Percentiles rank a stretch among this genome's conserved stretches.
Conservation (phyloP, 2,113 vertebrate species). For the Irena cyanogastra region DNA sequence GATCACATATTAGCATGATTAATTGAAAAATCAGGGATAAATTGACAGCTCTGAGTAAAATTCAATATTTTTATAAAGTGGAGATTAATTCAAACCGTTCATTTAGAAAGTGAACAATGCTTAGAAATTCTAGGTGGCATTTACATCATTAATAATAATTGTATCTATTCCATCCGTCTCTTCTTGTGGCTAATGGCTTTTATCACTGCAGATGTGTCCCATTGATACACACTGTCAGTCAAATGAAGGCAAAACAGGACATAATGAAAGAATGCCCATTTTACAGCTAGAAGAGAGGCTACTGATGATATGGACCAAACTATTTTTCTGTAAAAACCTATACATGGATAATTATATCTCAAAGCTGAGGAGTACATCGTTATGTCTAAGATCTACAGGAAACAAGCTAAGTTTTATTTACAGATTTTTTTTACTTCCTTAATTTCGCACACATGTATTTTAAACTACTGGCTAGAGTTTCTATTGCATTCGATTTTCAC, state of each 20-base stretch:
- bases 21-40: background rate
- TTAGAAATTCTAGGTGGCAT: background rate
- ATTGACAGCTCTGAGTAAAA: background rate
- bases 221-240: background rate
- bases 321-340: background rate
- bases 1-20: background rate
- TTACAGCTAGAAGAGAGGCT: background rate
- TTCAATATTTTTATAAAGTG: background rate
- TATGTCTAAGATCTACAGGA: background rate
- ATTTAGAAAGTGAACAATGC: background rate
- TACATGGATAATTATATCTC: background rate
- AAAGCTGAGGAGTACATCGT: background rate
- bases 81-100: background rate
- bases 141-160: background rate
- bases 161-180: background rate
- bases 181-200: background rate
- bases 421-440: background rate
- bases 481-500: background rate
- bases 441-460: background rate
- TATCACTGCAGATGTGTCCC: background rate
- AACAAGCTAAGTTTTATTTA: background rate
- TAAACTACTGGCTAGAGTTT: background rate
- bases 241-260: background rate
- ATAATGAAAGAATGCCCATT: background rate
- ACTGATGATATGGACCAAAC: background rate